Evolutionary conservation across 2,888 invertebrate species (phyloP).

Genomic region (Protula sp.): DNA sequence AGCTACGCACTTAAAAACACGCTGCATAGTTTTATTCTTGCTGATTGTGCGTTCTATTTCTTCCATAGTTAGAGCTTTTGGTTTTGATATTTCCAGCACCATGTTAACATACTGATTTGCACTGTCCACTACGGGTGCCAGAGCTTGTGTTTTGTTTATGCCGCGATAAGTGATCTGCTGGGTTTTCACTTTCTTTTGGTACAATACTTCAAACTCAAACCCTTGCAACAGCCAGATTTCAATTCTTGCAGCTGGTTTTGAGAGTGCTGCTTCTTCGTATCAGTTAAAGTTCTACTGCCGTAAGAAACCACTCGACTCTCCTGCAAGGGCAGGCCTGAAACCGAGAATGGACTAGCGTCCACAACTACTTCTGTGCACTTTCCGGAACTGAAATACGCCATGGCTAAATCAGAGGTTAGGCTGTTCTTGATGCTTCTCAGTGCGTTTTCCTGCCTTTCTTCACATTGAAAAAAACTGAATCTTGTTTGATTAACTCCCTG

Average conservation of each 20-base stretch:
- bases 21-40: too few relatives aligned
- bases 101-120: too few relatives aligned
- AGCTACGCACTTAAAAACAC: too few relatives aligned
- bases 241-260: slow-evolving; percentile 31
- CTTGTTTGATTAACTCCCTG: too few relatives aligned
- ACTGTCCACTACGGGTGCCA: too few relatives aligned
- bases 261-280: slow-evolving; percentile 26
- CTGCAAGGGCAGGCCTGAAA: slow-evolving; percentile 2
- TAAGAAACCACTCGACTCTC: slow-evolving; percentile 6
- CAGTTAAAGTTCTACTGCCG: slow-evolving; percentile 25
- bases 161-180: slow-evolving; percentile 27
- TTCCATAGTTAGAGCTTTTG: too few relatives aligned
- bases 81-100: too few relatives aligned
- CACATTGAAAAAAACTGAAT: too few relatives aligned
- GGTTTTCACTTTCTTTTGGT: slow-evolving; percentile 27
- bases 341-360: slow-evolving; percentile 29
- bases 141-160: too few relatives aligned
- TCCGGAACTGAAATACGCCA: slow-evolving; percentile 24
- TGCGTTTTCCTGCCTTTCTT: too few relatives aligned
- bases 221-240: slow-evolving; percentile 29
- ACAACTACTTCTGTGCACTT: slow-evolving; percentile 22
- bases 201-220: slow-evolving; percentile 22
- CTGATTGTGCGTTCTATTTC: too few relatives aligned
- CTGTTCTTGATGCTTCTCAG: too few relatives aligned
- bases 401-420: slow-evolving; percentile 16